Evolutionary conservation across 2,113 vertebrate species (phyloP), one percentile per base, ranked within the genome.

Genomic region (Oryzias curvinotus): DNA sequence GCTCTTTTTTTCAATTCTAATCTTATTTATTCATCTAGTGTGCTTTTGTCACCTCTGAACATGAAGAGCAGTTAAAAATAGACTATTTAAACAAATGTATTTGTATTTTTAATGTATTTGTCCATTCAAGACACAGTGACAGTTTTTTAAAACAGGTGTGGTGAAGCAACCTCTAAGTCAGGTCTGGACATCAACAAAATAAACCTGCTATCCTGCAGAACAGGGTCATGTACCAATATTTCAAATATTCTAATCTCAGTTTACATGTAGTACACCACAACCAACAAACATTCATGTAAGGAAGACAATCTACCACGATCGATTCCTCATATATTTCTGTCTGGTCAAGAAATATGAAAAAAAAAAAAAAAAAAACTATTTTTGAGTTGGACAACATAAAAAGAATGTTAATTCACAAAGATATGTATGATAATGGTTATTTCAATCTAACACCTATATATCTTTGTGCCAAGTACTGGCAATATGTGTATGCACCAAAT

Each of bases 1-100:
- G 8, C 36, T 71, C 55, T 57, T 58, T 59, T 71, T 45, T 74
- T 67, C 77, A 46, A 41, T 41, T 57, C 61, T 71, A 77, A 87
- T 78, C 78, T 76, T 67, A 75, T 85, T 74, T 46, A 68, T 84
- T 71, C 82, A 56, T 47, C 75, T 61, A 77, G 73, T 68, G 61
- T 59, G 64, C 70, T 75, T 19, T 16, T 73, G 69, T 76, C 70
- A 77, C 21, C 30, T 41, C 59, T 21, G 2, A 18, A 45, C 2
- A 4, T 71, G 64, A 65, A 51, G 66, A 46, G 58, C 46, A 44
- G 51, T 80, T 80, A 36, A 67, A 72, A 73, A 67, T 46, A 70
- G 60, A 61, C 62, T 52, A 76, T 75, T 63, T 53, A 21, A 65
- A 63, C 74, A 86, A 47, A 73, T 44, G 19, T 21, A 69, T 77